Base-by-base conservation (phyloP, 1,140 invertebrate genomes). In the Halyomorpha halys region DNA sequence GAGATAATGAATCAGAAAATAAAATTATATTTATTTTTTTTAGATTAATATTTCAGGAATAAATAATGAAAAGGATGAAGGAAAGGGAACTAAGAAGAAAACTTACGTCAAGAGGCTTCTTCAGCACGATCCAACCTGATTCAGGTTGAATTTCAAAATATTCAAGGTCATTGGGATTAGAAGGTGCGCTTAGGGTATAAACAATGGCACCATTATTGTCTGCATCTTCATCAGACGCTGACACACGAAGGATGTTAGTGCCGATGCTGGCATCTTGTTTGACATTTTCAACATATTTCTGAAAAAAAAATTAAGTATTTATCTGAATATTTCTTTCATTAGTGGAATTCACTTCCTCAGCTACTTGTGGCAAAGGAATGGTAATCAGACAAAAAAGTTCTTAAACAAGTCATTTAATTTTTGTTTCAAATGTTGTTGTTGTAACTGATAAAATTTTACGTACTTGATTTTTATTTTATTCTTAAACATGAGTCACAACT, bases 271-370 rank as follows among this genome's bases (percentile, higher is more conserved):
- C 93, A 73, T 96, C 93, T 81, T 96, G 93, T 77, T 95, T 95
- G 14, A 96, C 91, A 77, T 95, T 94, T 75, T 96, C 93, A 66
- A 93, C 87, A 76, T 95, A 96, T 90, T 93, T 93, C 90, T 93
- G 76, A 39, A 79, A 63, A 39, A 11, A 39, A 8, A 13, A 39
- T 39, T 39, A 39, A 13, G 1, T 39, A 11, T 39, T 11, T 39
- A 8, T 30, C 27, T 30, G 27, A 30, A 4, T 30, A 30, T 30
- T 30, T 8, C 27, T 30, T 30, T 30, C 8, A 30, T 30, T 4
- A 3, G 8, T 30, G 8, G 3, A 30, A 30, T 30, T 30, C 8
- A 30, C 3, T 30, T 30, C 8, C 27, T 30, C 3, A 30, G 27
- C 3, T 4, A 30, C 27, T 30, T 30, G 27, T n/a, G n/a, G n/a